Evolutionary conservation across 2,797 vertebrate species (phyloP).

Genomic region (Tokudaia muenninki): DNA sequence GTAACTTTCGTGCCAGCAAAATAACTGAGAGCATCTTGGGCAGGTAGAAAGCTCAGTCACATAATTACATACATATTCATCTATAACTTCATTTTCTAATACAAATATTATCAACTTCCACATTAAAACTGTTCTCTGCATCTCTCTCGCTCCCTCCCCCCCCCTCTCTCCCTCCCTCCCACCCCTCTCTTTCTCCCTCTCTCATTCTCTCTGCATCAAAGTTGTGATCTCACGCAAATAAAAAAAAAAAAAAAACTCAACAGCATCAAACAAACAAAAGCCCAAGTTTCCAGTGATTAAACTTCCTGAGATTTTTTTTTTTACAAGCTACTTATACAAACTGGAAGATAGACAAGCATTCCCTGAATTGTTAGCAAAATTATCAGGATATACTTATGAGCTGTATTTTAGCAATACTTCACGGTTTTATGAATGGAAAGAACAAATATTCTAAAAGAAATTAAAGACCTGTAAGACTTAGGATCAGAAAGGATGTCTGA

Average conservation of each 20-base stretch:
- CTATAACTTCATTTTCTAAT: constrained; percentile 54
- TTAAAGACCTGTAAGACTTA: neutral
- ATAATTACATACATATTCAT: constrained; percentile 21
- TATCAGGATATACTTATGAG: constrained; percentile 17
- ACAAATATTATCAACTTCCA: constrained; percentile 44
- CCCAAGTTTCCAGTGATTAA: constrained; percentile 43
- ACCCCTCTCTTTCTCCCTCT: neutral
- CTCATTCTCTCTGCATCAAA: neutral
- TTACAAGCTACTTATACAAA: neutral
- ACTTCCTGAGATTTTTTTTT: neutral
- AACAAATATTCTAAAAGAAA: neutral
- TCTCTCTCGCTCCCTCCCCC: neutral
- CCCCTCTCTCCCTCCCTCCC: neutral
- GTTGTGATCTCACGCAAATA: constrained; percentile 39
- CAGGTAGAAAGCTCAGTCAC: constrained; percentile 16
- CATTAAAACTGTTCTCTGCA: constrained; percentile 18
- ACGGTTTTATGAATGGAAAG: neutral
- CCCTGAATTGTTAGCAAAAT: constrained; percentile 36
- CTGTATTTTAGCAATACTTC: neutral
- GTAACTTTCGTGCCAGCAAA: constrained; percentile 52
- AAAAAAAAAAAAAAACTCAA: constrained; percentile 58
- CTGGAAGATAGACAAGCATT: neutral
- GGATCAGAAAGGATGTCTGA: neutral
- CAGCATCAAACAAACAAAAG: neutral
- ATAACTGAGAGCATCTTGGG: constrained; percentile 54